Evolutionary conservation across 2,113 vertebrate species (phyloP).

Genomic region (Psammodynastes pulverulentus): DNA sequence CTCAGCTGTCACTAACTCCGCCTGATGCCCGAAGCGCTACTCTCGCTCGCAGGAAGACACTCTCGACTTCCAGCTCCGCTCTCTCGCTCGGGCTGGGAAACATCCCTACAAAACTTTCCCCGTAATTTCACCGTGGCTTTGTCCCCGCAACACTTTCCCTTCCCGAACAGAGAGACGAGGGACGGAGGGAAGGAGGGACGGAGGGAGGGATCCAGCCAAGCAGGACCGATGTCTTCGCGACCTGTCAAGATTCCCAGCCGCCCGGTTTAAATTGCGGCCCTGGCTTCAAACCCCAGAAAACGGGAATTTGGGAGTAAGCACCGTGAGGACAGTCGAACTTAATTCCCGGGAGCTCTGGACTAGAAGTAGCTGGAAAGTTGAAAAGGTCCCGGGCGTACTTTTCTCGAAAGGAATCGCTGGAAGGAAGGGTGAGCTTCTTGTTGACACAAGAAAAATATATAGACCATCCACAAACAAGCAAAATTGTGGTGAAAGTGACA

Average conservation of each 20-base stretch:
- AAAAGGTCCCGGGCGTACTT: not conserved
- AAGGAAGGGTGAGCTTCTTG: not conserved
- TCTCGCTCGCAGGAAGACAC: not conserved
- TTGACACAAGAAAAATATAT: not conserved
- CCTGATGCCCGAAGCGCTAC: constrained; percentile 9
- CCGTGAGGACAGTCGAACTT: not conserved
- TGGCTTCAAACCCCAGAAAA: not conserved
- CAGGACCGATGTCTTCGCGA: constrained; percentile 52
- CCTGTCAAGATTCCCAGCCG: constrained; percentile 1
- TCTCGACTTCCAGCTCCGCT: constrained; percentile 14
- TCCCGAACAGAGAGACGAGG: constrained; percentile 48
- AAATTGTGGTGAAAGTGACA: not conserved
- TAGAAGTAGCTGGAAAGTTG: constrained; percentile 4
- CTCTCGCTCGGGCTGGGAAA: not conserved
- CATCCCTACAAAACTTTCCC: constrained; percentile 36
- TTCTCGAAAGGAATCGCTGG: constrained; percentile 10
- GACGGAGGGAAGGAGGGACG: not conserved
- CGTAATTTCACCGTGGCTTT: not conserved
- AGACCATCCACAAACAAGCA: constrained; percentile 14
- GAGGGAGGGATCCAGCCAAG: constrained; percentile 37
- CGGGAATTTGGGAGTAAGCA: not conserved
- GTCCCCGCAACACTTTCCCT: constrained; percentile 50
- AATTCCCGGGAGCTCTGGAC: constrained; percentile 4
- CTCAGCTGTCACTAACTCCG: constrained; percentile 56
- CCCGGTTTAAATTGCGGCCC: not conserved